Base-by-base conservation (phyloP, 1,140 invertebrate species). In the Camponotus vicinus region DNA sequence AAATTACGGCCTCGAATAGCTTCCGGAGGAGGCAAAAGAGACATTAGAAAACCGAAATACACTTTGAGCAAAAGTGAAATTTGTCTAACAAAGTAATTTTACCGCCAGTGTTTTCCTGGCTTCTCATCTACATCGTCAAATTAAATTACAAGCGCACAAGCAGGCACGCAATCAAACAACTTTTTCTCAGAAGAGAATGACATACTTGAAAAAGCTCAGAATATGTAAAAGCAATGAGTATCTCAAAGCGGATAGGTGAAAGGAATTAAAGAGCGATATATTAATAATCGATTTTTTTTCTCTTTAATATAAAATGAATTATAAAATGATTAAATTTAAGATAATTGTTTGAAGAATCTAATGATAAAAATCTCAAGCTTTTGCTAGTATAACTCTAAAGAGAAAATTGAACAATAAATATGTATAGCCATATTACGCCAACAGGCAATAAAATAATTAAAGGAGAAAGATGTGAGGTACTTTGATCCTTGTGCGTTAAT, bases 11-110 rank as follows among this genome's bases (percentile, higher is more conserved):
- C 45, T 37, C 13, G 45, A 67, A 40, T 52, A 13, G n/a, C 45
- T 69, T 55, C 45, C n/a, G 13, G 18, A 15, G 7, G 27, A 79
- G 8, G 21, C n/a, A 55, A 69, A 55, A 40, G 32, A 55, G 34
- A 79, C 34, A 59, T 79, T 79, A 79, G 63, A 32, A 79, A 79
- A 69, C 8, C 45, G n/a, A 69, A 69, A 69, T n/a, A 79, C 63
- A 13, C 13, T 21, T n/a, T 57, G 15, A 79, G n/a, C 13, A 13
- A 79, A 55, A 79, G 55, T 79, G 34, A 57, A 69, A 79, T 79
- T 52, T 55, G 64, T 79, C 67, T 69, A 79, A 79, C 45, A 34
- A 69, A 67, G 63, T 79, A 49, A 67, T 79, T 79, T 67, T 45
- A 52, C 13, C 63, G 45, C 21, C 1, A n/a, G n/a, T 79, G 34